Evolutionary conservation across 2,113 vertebrate genomes (phyloP), one percentile per base, ranked within the genome.

Genomic region (Carlito syrichta): DNA sequence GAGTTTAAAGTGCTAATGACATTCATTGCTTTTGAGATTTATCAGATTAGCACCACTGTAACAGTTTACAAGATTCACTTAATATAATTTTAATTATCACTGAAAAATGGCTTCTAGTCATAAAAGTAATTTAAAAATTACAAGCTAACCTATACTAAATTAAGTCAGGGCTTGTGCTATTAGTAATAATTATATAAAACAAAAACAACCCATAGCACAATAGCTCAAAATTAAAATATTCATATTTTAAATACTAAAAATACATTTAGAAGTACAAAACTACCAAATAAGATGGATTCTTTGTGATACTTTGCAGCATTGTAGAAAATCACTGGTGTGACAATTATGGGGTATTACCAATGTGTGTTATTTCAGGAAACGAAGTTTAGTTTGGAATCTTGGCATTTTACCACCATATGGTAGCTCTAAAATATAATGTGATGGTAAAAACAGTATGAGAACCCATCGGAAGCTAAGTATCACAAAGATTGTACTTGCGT

Each of bases 1-100:
- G 86, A 96, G 85, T 91, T 97, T 97, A 97, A 96, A 95, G 93
- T 95, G 97, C 60, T 97, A 97, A 97, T 95, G 94, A 95, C 86
- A 96, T 96, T 96, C 89, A 95, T 68, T 97, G 95, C 92, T 96
- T 93, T 95, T 66, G 79, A 97, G 85, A 97, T 94, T 96, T 97
- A 97, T 97, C 68, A 95, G 89, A 97, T 89, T 94, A 97, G 66
- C 92, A 94, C 43, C 45, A 95, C 83, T 96, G 25, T 94, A 92
- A 95, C 90, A 94, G 89, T 95, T 98, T 97, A 96, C 56, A 97
- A 96, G 85, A 93, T 89, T 92, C 86, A 86, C 86, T 96, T 97
- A 97, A 97, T 96, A 95, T 84, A 94, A 98, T 96, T 97, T 97
- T 97, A 97, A 98, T 97, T 97, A 97, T 94, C 89, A 95, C 60